Conservation (phyloP, 1,140 invertebrate genomes). For the Lasaia peninsularis region DNA sequence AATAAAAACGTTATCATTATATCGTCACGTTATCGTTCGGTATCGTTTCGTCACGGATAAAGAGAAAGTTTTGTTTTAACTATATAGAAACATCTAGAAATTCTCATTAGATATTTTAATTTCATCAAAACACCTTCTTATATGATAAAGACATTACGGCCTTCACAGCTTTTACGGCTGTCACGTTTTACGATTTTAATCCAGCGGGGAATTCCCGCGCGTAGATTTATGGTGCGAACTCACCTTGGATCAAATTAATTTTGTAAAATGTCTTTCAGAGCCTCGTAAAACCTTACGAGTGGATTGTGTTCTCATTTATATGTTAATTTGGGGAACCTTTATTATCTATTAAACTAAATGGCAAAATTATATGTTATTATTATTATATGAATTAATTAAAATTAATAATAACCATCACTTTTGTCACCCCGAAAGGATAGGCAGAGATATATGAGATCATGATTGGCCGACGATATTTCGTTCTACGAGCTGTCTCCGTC, state of each 20-base stretch:
- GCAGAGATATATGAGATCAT: no score
- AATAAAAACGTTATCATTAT: no score
- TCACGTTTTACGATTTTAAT: slow-evolving; percentile 51
- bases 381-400: not conserved
- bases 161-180: slow-evolving; percentile 19
- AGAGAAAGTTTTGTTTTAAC: no score
- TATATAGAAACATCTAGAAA: not conserved
- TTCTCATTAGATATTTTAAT: not conserved
- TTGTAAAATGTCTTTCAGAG: slow-evolving; percentile 37
- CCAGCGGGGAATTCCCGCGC: slow-evolving; percentile 32
- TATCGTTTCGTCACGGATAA: no score
- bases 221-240: slow-evolving; percentile 34
- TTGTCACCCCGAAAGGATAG: no score
- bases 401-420: not conserved
- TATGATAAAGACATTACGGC: not conserved
- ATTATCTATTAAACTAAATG: not conserved
- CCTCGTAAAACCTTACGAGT: slow-evolving; percentile 19
- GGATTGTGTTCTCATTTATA: not conserved
- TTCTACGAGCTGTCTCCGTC: no score
- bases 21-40: no score
- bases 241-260: slow-evolving; percentile 40
- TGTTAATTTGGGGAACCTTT: not conserved
- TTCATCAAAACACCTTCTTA: not conserved
- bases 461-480: no score
- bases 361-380: not conserved